Evolutionary conservation across 30 jellyfish, hydroid and myxozoan species (phyloP).

Genomic region (Sanderia malayensis): DNA sequence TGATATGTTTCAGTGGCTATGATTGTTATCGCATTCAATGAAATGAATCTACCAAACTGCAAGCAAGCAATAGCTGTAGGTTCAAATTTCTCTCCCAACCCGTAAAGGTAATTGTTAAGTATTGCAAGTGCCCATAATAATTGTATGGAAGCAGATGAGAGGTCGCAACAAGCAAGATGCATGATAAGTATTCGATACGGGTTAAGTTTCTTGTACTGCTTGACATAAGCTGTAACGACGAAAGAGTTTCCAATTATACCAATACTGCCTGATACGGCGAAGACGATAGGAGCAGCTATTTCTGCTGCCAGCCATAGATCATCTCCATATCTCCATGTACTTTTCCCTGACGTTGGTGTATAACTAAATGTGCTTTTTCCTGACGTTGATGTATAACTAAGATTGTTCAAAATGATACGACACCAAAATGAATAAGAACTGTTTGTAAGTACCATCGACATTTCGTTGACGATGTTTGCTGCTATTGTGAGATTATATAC

Average conservation of each 20-base stretch:
- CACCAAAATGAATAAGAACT: no score
- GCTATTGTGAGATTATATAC: no score
- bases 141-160: slow-evolving; percentile 30
- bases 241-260: slow-evolving; percentile 41
- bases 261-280: slow-evolving; percentile 1
- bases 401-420: no score
- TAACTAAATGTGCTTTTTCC: no score
- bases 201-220: slow-evolving; percentile 13
- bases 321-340: no score
- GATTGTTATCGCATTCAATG: slow-evolving; percentile 16
- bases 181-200: slow-evolving; percentile 15
- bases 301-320: no score
- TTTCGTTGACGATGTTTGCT: no score
- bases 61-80: slow-evolving; percentile 1
- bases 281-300: no score
- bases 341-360: no score
- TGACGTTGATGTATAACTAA: no score
- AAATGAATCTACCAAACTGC: slow-evolving; percentile 36
- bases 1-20: slow-evolving; percentile 33
- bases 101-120: neutral
- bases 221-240: slow-evolving; percentile 25
- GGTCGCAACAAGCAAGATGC: slow-evolving; percentile 51
- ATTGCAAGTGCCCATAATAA: slow-evolving; percentile 5
- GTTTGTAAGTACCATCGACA: no score
- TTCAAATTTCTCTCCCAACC: slow-evolving; percentile 12